A percentile compares a stretch with the other conserved stretches of the same genome.
These are phyloP conservation scores for Silurus glanis DNA, from an alignment of 2,113 vertebrate species.

Conservation along the genomic window DNA sequence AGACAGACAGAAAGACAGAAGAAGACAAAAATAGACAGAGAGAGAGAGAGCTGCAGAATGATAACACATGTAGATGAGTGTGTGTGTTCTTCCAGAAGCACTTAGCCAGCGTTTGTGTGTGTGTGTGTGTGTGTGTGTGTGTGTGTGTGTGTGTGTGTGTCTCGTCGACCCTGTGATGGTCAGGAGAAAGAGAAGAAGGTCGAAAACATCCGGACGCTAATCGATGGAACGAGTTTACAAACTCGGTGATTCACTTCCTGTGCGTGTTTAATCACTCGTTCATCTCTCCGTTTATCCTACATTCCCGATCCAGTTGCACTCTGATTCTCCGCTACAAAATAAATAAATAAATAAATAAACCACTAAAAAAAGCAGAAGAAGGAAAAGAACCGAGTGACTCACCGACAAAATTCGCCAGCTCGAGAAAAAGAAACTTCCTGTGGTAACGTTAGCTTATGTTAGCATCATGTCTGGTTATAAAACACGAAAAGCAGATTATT, in stretches of 20 bases:
- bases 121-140: not conserved
- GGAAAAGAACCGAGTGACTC: not conserved
- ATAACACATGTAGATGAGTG: constrained; percentile 2
- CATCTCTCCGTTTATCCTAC: not conserved
- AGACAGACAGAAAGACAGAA: not conserved
- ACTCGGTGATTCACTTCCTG: constrained; percentile 11
- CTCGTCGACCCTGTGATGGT: too few relatives aligned
- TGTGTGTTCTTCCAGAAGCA: constrained; percentile 31
- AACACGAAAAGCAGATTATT: not conserved
- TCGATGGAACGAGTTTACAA: constrained; percentile 5
- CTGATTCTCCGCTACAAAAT: not conserved
- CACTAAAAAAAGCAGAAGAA: not conserved
- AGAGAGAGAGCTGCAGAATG: not conserved
- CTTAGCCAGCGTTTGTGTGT: constrained; percentile 21
- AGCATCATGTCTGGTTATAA: not conserved
- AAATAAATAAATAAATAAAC: not conserved
- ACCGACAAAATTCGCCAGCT: not conserved
- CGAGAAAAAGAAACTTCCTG: not conserved
- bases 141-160: not conserved
- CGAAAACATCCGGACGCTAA: constrained; percentile 5
- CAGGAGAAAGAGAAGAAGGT: not conserved
- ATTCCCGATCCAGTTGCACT: not conserved
- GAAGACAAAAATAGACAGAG: not conserved
- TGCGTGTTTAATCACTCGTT: constrained; percentile 3
- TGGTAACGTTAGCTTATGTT: not conserved